phyloP scores from a whole-genome alignment of 2,797 vertebrate genomes.

The Lateolabrax maculatus region DNA sequence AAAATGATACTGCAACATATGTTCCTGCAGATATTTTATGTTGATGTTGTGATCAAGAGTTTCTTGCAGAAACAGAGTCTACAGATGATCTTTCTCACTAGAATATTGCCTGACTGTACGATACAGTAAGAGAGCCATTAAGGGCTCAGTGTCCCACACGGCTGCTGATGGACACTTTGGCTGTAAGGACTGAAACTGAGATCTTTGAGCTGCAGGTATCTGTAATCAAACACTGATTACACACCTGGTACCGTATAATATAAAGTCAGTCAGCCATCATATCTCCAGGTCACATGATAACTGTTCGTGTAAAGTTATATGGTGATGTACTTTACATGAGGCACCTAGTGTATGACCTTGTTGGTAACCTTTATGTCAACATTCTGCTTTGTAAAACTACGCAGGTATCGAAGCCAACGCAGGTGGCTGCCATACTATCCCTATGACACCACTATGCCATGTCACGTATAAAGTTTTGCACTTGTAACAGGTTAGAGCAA shows the following conservation, averaged over 20 bases:
- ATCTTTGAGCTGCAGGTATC: constrained; percentile 1
- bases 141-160: constrained; percentile 3
- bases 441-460: not conserved
- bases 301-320: not conserved
- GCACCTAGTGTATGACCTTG: not conserved
- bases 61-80: not conserved
- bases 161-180: constrained; percentile 42
- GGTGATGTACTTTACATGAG: not conserved
- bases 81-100: not conserved
- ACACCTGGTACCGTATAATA: not conserved
- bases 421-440: not conserved
- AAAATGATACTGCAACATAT: too few relatives aligned
- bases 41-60: not conserved
- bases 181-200: constrained; percentile 22
- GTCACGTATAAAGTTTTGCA: not conserved
- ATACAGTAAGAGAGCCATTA: constrained; percentile 7
- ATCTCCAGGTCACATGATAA: not conserved
- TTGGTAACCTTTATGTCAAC: not conserved
- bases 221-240: constrained; percentile 28
- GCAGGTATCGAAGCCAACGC: not conserved
- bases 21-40: not conserved
- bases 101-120: not conserved
- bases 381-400: not conserved
- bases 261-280: not conserved
- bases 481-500: not conserved